These are phyloP conservation scores for Sphyrna mokarran DNA, from an alignment of 2,113 vertebrate species.

Conservation along the genomic window DNA sequence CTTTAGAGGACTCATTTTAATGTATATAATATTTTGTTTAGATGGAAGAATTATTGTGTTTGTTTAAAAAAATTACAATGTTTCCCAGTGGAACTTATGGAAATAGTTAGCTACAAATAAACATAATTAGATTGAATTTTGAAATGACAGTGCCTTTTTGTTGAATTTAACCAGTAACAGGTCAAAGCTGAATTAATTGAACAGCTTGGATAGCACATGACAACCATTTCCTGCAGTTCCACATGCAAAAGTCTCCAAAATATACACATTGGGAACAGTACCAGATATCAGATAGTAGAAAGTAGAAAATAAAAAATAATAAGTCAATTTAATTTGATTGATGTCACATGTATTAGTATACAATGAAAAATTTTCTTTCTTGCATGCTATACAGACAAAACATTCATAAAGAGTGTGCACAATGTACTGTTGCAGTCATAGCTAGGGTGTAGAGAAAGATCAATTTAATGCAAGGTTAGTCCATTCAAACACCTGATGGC, in stretches of 20 bases:
- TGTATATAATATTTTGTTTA: neutral
- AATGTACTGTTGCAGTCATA: too few relatives aligned
- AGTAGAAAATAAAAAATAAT: neutral
- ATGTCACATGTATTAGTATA: too few relatives aligned
- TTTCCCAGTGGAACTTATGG: neutral
- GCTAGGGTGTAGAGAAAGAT: too few relatives aligned
- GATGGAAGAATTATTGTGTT: neutral
- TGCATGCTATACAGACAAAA: too few relatives aligned
- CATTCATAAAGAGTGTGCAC: too few relatives aligned
- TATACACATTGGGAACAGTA: neutral
- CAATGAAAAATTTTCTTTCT: too few relatives aligned
- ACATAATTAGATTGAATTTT: neutral
- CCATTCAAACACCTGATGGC: too few relatives aligned
- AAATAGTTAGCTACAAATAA: slow-evolving; percentile 15
- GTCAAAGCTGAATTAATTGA: neutral
- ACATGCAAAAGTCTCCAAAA: neutral
- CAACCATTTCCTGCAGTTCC: neutral
- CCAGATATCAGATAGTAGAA: neutral
- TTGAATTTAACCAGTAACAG: neutral
- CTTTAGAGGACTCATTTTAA: neutral
- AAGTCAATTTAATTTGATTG: neutral
- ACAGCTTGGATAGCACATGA: neutral
- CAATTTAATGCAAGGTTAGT: too few relatives aligned
- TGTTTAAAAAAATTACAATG: slow-evolving; percentile 15
- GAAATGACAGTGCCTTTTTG: neutral